phyloP scores from a whole-genome alignment of 30 jellyfish, hydroid and myxozoan genomes.

The Hydra vulgaris region DNA sequence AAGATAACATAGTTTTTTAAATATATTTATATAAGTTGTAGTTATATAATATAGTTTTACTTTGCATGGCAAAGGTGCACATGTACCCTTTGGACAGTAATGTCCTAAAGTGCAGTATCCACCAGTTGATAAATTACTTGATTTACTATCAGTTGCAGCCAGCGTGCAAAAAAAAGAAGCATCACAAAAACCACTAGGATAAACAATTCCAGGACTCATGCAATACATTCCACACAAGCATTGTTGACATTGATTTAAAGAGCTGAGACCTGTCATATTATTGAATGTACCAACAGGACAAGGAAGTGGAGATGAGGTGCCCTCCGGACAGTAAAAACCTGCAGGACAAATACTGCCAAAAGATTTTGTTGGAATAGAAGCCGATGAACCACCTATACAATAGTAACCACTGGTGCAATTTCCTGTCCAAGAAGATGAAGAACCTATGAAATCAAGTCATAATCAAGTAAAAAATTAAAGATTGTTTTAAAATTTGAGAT shows the following conservation, averaged over 20 bases:
- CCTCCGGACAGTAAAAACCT: slow-evolving; percentile 72
- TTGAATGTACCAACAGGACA: slow-evolving; percentile 87
- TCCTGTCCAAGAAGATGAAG: slow-evolving; percentile 70
- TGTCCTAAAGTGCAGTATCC: slow-evolving; percentile 86
- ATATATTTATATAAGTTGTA: too few relatives aligned
- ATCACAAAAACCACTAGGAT: slow-evolving; percentile 58
- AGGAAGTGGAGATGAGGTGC: slow-evolving; percentile 53
- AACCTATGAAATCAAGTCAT: slow-evolving; percentile 39
- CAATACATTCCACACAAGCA: slow-evolving; percentile 90
- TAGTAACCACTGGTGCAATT: slow-evolving; percentile 61
- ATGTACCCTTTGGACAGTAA: slow-evolving; percentile 77
- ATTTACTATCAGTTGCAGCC: slow-evolving; percentile 49
- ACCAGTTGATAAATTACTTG: slow-evolving; percentile 43
- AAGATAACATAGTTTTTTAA: too few relatives aligned
- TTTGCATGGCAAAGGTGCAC: slow-evolving; percentile 82
- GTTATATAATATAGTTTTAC: slow-evolving; percentile 29
- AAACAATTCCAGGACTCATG: slow-evolving; percentile 39
- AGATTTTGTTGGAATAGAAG: slow-evolving; percentile 80
- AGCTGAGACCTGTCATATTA: slow-evolving; percentile 56
- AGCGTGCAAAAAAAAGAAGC: slow-evolving; percentile 49
- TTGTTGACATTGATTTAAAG: slow-evolving; percentile 37
- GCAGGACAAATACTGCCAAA: slow-evolving; percentile 71
- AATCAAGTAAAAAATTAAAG: background rate
- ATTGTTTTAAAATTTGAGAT: too few relatives aligned
- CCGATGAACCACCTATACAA: slow-evolving; percentile 58